Base-by-base conservation (phyloP, 2,113 vertebrate species). In the Cygnus atratus region DNA sequence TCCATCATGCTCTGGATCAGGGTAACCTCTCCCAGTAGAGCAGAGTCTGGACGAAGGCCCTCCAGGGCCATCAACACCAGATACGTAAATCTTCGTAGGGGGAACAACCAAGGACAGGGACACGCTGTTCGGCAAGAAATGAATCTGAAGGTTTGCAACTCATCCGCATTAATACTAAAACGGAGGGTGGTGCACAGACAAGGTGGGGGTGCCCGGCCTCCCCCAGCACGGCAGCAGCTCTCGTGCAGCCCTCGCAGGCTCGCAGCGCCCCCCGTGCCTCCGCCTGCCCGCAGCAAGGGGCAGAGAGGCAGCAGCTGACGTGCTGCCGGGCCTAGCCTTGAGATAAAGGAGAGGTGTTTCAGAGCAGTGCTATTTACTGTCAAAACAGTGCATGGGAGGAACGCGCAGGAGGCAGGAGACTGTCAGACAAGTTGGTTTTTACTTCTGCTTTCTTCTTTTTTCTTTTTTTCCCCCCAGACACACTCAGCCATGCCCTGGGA, bases 1-100 rank as follows among this genome's bases (percentile, higher is more conserved):
- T 68, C 77, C 43, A 65, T 19, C 77, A 28, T 35, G 10, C 65
- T 41, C 65, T 44, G 52, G 0, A 0, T 1, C 5, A 1, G 52
- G 66, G 66, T 25, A 63, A 35, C 67, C 35, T 2, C 78, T 76
- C 78, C 74, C 37, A 5, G 20, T 26, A n/a, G 35, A 65, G 52
- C 11, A 28, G 65, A 39, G 37, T 59, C 39, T 71, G 78, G 33
- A 65, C 58, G 52, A 63, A 82, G 74, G 50, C 26, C 24, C 52
- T 62, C 58, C 75, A 43, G 61, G 52, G 39, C 54, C 50, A 50
- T 15, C 90, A 77, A 6, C 22, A 18, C 35, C 66, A 79, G 78
- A 63, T 37, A 29, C 13, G 15, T 29, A 13, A 26, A 41, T 28
- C 62, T 29, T 28, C 29, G 26, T 6, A 20, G 37, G 11, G 50